These are phyloP conservation scores for Lacerta viridis DNA, from an alignment of 2,797 vertebrate genomes.

Conservation along the genomic window DNA sequence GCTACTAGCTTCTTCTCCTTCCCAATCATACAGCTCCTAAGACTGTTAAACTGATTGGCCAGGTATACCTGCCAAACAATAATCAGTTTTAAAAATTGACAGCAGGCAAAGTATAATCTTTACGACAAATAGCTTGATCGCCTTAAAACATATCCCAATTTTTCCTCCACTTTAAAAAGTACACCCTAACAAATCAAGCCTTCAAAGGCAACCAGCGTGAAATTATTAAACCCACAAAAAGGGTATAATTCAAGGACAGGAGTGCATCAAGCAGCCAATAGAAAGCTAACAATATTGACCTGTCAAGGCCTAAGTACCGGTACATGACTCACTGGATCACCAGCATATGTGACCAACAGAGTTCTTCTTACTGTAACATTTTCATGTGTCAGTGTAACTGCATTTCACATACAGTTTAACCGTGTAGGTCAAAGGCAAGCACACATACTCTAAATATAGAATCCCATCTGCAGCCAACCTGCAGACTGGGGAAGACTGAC, in stretches of 20 bases:
- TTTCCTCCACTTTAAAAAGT: not conserved
- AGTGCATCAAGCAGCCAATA: not conserved
- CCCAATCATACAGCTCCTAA: slow-evolving; percentile 38
- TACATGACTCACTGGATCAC: not conserved
- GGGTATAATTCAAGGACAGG: not conserved
- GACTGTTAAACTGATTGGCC: slow-evolving; percentile 32
- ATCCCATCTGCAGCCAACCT: slow-evolving; percentile 12
- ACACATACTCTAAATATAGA: slow-evolving; percentile 39
- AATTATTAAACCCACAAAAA: not conserved
- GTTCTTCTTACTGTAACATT: not conserved
- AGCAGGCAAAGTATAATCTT: slow-evolving; percentile 53
- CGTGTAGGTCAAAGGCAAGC: not conserved
- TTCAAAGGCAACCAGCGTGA: not conserved
- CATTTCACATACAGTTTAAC: not conserved
- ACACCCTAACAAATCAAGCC: not conserved
- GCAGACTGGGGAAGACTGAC: slow-evolving; percentile 1
- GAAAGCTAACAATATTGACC: accelerated
- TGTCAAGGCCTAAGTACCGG: not conserved
- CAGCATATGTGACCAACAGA: not conserved
- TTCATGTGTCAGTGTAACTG: not conserved
- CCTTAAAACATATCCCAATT: slow-evolving; percentile 45
- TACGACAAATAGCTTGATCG: slow-evolving; percentile 8
- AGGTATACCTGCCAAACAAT: slow-evolving; percentile 56
- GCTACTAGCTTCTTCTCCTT: not conserved
- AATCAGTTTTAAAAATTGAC: slow-evolving; percentile 50